Base-by-base conservation (phyloP, 2,797 vertebrate genomes). In the Chaunax sp. region DNA sequence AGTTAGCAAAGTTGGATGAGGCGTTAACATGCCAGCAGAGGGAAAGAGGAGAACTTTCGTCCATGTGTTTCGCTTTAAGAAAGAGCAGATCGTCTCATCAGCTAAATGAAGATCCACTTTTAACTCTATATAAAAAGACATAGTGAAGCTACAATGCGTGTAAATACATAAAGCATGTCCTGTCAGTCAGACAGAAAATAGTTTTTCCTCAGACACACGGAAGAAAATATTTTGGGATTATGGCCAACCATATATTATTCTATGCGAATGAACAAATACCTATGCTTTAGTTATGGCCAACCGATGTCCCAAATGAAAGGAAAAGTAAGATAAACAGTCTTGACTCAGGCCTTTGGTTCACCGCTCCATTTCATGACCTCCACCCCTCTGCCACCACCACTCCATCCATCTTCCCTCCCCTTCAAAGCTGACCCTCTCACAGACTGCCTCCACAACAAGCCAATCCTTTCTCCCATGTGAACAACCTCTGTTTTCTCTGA, bases 1-100 rank as follows among this genome's bases (percentile, higher is more conserved):
- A 82, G 75, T 90, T 91, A 86, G 79, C 65, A 61, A 73, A 69
- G 66, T 33, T 69, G 82, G 84, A 90, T 90, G 75, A 90, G 76
- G 72, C 4, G 64, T 85, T 87, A 56, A 70, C 52, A 12, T 79
- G 78, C 78, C 84, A 87, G 72, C 25, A 57, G 69, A 69, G 51
- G 55, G 47, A 72, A 76, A 74, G 69, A 85, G 7, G 64, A 80
- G 69, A 85, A 73, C 71, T 61, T 72, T 85, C 73, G 61, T 80
- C 66, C 69, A 57, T 71, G 45, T 64, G 65, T 65, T 78, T 74
- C 66, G 59, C 52, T 75, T 64, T 9, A 40, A 75, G 60, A 75
- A 69, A 54, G 47, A 57, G 38, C 15, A 64, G 43, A 72, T 47
- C 26, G 64, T 58, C 64, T 72, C 63, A 58, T 75, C 56, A 57